Conservation (phyloP, 1,140 invertebrate species). For the Schlechtendalia chinensis region DNA sequence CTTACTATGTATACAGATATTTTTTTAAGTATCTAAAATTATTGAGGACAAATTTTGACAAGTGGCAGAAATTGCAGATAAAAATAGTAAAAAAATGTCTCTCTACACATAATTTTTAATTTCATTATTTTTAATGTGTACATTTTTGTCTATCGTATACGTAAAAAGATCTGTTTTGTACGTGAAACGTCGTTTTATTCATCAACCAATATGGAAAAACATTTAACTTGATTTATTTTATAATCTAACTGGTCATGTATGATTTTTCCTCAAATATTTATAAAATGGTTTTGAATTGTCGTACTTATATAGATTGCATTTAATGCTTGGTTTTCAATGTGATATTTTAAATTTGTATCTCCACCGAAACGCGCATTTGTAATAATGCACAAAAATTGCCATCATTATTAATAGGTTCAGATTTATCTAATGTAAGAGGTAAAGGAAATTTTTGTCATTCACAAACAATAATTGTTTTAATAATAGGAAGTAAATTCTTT, state of each 20-base stretch:
- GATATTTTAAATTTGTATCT: no score
- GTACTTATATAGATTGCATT: no score
- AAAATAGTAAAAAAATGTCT: constrained; percentile 53
- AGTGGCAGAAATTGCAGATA: constrained; percentile 52
- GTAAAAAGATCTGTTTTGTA: constrained; percentile 52
- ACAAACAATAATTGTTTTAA: no score
- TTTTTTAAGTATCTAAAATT: constrained; percentile 52
- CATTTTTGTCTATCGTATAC: constrained; percentile 1
- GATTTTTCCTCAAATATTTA: constrained; percentile 50
- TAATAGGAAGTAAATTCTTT: no score
- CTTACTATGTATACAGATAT: constrained; percentile 53
- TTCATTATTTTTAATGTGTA: constrained; percentile 13
- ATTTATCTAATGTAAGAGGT: no score
- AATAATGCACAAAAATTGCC: no score
- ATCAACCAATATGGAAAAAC: constrained; percentile 51
- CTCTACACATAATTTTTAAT: constrained; percentile 45
- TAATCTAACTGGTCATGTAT: constrained; percentile 48
- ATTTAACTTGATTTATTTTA: constrained; percentile 50
- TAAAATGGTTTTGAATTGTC: constrained; percentile 52
- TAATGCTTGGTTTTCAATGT: no score
- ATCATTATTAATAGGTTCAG: no score
- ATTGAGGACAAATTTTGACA: constrained; percentile 10
- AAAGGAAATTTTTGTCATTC: no score
- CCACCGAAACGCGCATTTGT: no score
- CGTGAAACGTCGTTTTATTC: constrained; percentile 51